These are phyloP conservation scores for Poecilia picta DNA, from an alignment of 2,797 vertebrate species.

Conservation along the genomic window DNA sequence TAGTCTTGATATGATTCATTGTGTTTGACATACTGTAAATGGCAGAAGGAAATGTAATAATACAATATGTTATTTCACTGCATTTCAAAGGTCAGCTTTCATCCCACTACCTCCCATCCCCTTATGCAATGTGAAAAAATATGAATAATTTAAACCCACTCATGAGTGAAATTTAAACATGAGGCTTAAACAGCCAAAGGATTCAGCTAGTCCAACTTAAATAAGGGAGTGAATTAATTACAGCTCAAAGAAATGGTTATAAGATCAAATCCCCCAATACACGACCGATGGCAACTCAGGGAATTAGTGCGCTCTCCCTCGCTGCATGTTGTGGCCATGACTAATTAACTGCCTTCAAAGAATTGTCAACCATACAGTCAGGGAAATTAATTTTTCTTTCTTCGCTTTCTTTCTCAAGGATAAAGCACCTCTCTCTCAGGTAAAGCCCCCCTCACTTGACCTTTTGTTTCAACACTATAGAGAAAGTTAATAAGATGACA, in stretches of 20 bases:
- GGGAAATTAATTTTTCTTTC: conserved; percentile 50
- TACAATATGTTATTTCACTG: not conserved
- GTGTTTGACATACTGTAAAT: not conserved
- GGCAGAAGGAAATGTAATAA: not conserved
- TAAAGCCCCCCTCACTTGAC: conserved; percentile 43
- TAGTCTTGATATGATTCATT: not conserved
- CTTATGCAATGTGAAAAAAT: not conserved
- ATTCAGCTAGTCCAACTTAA: conserved; percentile 43
- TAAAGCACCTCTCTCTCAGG: conserved; percentile 51
- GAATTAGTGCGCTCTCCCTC: conserved; percentile 32
- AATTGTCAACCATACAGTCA: conserved; percentile 51
- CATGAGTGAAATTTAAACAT: conserved; percentile 22
- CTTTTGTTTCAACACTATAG: conserved; percentile 25
- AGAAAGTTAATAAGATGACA: conserved; percentile 35
- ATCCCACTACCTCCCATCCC: not conserved
- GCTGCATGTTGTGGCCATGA: conserved; percentile 59
- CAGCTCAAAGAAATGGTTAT: conserved; percentile 67
- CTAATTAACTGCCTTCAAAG: conserved; percentile 63
- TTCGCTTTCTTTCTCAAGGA: conserved; percentile 53
- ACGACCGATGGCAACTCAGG: conserved; percentile 46
- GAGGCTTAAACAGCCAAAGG: conserved; percentile 26
- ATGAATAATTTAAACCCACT: not conserved
- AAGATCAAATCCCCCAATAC: conserved; percentile 67
- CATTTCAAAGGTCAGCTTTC: not conserved
- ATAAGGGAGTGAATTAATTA: conserved; percentile 64